Percentiles rank a stretch among this genome's conserved stretches.
Conservation (phyloP, 2,888 invertebrate genomes). For the Spodoptera picta region DNA sequence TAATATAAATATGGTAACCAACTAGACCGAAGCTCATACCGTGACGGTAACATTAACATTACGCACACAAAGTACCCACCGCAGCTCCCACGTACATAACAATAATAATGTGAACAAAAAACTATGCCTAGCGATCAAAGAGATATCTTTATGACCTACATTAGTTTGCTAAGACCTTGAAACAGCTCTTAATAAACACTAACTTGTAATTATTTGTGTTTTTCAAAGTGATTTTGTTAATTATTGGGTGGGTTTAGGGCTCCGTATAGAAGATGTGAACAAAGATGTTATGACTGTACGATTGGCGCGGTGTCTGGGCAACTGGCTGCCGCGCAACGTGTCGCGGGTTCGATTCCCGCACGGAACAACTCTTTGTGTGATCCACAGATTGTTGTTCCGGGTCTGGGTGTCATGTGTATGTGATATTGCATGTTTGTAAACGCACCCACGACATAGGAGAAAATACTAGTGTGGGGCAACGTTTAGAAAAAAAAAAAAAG, state of each 20-base stretch:
- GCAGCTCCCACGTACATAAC: slow-evolving; percentile 65
- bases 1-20: too few relatives aligned
- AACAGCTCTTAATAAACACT: slow-evolving; percentile 44
- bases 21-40: slow-evolving; percentile 12
- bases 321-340: too few relatives aligned
- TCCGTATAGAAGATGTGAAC: slow-evolving; percentile 1
- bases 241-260: slow-evolving; percentile 33
- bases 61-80: slow-evolving; percentile 32
- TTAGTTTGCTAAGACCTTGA: slow-evolving; percentile 65
- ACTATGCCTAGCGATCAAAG: slow-evolving; percentile 53
- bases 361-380: too few relatives aligned
- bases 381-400: too few relatives aligned
- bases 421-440: too few relatives aligned
- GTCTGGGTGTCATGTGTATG: too few relatives aligned
- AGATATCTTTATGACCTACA: slow-evolving; percentile 68
- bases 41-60: slow-evolving; percentile 33
- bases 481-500: too few relatives aligned
- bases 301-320: too few relatives aligned
- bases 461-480: too few relatives aligned
- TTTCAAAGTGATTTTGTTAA: slow-evolving; percentile 29
- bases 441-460: too few relatives aligned
- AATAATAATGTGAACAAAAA: slow-evolving; percentile 62
- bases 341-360: too few relatives aligned
- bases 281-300: too few relatives aligned
- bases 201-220: slow-evolving; percentile 42